A percentile compares a stretch with the other conserved stretches of the same genome.
These are phyloP conservation scores for Altica lythri DNA, from an alignment of 2,888 invertebrate genomes.

Conservation along the genomic window DNA sequence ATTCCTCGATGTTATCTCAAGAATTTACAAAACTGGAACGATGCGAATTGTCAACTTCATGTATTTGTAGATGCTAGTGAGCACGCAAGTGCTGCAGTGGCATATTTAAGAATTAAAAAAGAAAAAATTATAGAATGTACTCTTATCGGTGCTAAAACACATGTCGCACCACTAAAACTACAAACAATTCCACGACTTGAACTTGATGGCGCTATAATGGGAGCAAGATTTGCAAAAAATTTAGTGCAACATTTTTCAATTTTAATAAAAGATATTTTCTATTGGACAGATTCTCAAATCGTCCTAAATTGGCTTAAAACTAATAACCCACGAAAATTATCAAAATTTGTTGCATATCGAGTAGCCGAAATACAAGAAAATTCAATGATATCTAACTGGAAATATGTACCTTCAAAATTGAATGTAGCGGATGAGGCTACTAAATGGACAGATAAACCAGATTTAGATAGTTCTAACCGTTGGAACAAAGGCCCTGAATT, in stretches of 20 bases:
- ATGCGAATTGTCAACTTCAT: too few species aligned
- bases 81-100: constrained; percentile 38
- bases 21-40: too few species aligned
- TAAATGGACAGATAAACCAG: constrained; percentile 17
- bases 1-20: constrained; percentile 38
- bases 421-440: constrained; percentile 42
- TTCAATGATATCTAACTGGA: constrained; percentile 34
- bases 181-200: constrained; percentile 39
- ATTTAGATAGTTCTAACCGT: neutral
- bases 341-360: constrained; percentile 39
- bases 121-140: constrained; percentile 12
- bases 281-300: constrained; percentile 43
- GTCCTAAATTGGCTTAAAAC: constrained; percentile 40
- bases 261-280: constrained; percentile 26
- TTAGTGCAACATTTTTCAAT: constrained; percentile 28
- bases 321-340: constrained; percentile 37
- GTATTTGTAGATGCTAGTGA: constrained; percentile 32
- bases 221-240: constrained; percentile 24
- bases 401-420: constrained; percentile 36
- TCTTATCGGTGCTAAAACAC: constrained; percentile 37
- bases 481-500: constrained; percentile 14
- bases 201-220: constrained; percentile 37
- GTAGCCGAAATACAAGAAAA: constrained; percentile 36
- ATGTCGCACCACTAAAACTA: constrained; percentile 38
- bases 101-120: constrained; percentile 5